phyloP scores from a whole-genome alignment of 2,888 invertebrate genomes.

The Panzeria rudis region DNA sequence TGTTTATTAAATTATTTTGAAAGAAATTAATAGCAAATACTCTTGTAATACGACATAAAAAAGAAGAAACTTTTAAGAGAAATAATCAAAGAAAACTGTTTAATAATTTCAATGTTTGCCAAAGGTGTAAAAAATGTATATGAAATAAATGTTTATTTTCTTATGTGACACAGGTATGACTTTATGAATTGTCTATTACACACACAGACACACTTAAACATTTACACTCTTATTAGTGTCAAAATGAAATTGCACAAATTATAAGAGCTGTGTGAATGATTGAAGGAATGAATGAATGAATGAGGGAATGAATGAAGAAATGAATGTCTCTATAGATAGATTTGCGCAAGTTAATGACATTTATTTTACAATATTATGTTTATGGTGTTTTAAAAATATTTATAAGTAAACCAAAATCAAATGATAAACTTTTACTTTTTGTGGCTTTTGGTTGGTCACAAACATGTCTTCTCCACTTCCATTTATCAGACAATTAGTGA shows the following conservation, averaged over 20 bases:
- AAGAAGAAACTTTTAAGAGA: not conserved
- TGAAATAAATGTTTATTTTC: not conserved
- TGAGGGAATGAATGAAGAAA: no score
- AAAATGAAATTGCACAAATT: constrained; percentile 64
- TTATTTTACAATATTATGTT: constrained; percentile 1
- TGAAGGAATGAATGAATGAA: no score
- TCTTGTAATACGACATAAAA: not conserved
- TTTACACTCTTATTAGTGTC: constrained; percentile 57
- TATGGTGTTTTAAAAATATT: constrained; percentile 33
- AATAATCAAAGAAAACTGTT: constrained; percentile 10
- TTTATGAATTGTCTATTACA: constrained; percentile 1
- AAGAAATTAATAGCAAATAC: constrained; percentile 4
- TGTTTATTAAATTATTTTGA: not conserved
- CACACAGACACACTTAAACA: not conserved
- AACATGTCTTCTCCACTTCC: not conserved
- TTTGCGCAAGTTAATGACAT: constrained; percentile 46
- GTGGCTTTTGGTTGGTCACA: constrained; percentile 42
- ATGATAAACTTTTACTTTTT: constrained; percentile 62
- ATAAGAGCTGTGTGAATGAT: constrained; percentile 28
- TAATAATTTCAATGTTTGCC: not conserved
- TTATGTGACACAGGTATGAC: not conserved
- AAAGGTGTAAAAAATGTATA: not conserved
- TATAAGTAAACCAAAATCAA: not conserved
- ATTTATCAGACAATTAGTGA: constrained; percentile 13
- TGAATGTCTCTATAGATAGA: not conserved